Evolutionary conservation across 2,888 invertebrate species (phyloP).

Genomic region (Melolontha melolontha): DNA sequence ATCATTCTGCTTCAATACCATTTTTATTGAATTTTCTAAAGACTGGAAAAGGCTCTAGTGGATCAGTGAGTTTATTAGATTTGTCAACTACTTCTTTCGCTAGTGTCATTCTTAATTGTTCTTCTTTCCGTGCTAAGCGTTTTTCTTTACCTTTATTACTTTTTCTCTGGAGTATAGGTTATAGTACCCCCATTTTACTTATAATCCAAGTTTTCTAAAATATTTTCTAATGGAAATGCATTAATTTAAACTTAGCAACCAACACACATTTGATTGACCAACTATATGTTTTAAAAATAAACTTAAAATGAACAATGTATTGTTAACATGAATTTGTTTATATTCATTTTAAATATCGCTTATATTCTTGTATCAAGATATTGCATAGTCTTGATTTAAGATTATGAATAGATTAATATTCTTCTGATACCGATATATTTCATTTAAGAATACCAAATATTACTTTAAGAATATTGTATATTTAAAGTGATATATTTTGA

Average conservation of each 20-base stretch:
- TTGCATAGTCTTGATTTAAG: too few species aligned
- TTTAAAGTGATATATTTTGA: too few species aligned
- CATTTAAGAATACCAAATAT: too few species aligned
- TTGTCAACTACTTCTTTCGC: conserved; percentile 72
- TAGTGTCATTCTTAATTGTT: conserved; percentile 71
- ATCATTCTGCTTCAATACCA: conserved; percentile 72
- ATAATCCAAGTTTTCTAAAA: background rate
- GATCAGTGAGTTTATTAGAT: conserved; percentile 72
- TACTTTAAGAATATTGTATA: too few species aligned
- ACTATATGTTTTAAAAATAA: too few species aligned
- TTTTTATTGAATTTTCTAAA: conserved; percentile 74
- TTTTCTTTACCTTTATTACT: conserved; percentile 73
- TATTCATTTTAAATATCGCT: too few species aligned
- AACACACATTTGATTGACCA: background rate
- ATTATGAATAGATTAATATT: too few species aligned
- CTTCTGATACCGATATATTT: too few species aligned
- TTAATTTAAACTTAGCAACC: too few species aligned
- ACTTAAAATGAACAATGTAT: too few species aligned
- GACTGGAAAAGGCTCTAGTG: conserved; percentile 71
- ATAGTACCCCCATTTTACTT: conserved; percentile 38
- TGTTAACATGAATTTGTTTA: too few species aligned
- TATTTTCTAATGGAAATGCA: background rate
- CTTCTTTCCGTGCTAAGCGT: conserved; percentile 71
- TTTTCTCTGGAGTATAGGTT: conserved; percentile 67
- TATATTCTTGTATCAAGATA: too few species aligned